Percentiles rank a stretch among this genome's conserved stretches.
phyloP scores from a whole-genome alignment of 2,797 vertebrate species.

The Halcyon leucocephala region DNA sequence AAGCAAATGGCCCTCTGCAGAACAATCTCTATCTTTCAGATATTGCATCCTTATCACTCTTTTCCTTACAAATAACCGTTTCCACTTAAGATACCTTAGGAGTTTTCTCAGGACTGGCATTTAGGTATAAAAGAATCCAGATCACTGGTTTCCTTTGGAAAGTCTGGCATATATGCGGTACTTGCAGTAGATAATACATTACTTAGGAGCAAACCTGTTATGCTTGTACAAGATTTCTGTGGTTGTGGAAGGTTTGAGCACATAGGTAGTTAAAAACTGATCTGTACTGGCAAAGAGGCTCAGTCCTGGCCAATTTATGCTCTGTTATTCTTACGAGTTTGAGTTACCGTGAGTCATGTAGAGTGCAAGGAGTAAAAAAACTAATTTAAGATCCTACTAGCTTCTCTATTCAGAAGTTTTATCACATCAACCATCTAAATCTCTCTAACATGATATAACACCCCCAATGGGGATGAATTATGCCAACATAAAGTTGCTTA shows the following conservation, averaged over 20 bases:
- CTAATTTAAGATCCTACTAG: slow-evolving; percentile 21
- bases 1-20: slow-evolving; percentile 3
- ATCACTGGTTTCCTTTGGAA: background rate
- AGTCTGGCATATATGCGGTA: background rate
- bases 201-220: background rate
- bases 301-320: slow-evolving; percentile 25
- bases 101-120: background rate
- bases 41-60: slow-evolving; percentile 23
- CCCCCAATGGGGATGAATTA: slow-evolving; percentile 28
- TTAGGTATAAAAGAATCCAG: background rate
- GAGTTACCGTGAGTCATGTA: slow-evolving; percentile 43
- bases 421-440: slow-evolving; percentile 54
- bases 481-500: slow-evolving; percentile 13
- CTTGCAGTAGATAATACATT: background rate
- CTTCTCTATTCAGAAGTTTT: slow-evolving; percentile 23
- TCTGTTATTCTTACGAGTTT: slow-evolving; percentile 48
- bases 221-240: background rate
- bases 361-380: slow-evolving; percentile 41
- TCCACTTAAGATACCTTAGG: background rate
- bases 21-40: slow-evolving; percentile 21
- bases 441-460: slow-evolving; percentile 58
- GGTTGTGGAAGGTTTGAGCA: background rate
- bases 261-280: slow-evolving; percentile 21
- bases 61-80: slow-evolving; percentile 28
- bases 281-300: background rate